These are phyloP conservation scores for Sepioteuthis lessoniana DNA, from an alignment of 2,888 invertebrate genomes.

Conservation along the genomic window DNA sequence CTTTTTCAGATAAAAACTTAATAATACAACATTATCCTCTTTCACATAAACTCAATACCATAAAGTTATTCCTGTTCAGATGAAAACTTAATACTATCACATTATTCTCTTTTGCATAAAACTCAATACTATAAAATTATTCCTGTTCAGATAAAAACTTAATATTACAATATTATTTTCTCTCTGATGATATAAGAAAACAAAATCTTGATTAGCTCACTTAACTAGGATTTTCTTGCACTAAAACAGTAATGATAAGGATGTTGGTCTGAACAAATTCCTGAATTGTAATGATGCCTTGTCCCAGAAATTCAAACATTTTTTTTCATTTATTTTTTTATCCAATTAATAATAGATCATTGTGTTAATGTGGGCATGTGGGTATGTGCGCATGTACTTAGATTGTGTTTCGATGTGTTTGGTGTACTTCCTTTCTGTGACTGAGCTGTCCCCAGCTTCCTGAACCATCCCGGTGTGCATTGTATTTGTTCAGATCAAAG, in stretches of 20 bases:
- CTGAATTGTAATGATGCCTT: not conserved
- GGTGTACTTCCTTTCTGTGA: not conserved
- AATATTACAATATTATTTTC: too few species aligned
- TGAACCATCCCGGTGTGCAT: not conserved
- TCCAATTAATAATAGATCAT: not conserved
- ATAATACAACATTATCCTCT: too few species aligned
- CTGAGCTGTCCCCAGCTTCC: conserved; percentile 14
- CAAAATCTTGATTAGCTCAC: not conserved
- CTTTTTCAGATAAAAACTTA: too few species aligned
- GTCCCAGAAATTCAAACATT: not conserved
- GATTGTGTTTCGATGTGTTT: not conserved
- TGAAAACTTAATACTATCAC: too few species aligned
- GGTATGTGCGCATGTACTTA: not conserved
- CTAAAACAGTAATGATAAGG: not conserved
- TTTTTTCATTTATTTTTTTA: not conserved
- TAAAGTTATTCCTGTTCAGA: too few species aligned
- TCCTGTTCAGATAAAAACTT: too few species aligned
- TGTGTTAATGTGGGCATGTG: not conserved
- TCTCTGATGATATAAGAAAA: not conserved
- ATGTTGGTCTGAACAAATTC: conserved; percentile 20
- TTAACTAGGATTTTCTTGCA: not conserved
- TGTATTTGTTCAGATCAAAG: conserved; percentile 7
- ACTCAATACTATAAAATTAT: too few species aligned
- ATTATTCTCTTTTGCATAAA: too few species aligned
- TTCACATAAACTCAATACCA: too few species aligned